Base-by-base conservation (phyloP, 2,797 vertebrate species). In the Myotis findleyi region DNA sequence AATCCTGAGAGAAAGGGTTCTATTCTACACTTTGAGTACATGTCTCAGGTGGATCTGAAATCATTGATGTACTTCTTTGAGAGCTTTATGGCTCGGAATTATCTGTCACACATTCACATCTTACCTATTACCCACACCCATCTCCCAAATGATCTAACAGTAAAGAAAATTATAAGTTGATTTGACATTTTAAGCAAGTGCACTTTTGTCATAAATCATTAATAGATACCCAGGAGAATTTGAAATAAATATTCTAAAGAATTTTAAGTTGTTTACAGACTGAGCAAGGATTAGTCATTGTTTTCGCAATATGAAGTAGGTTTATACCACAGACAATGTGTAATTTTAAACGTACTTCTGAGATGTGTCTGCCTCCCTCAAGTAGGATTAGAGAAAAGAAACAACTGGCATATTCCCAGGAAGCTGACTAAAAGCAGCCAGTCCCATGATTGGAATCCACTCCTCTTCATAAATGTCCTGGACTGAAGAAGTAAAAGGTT, bases 21-120 rank as follows among this genome's bases (percentile, higher is more conserved):
- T 95, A 5, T 80, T 87, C 64, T 82, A 41, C 64, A 64, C 95
- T 97, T 95, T 97, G 84, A 89, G 30, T n/a, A 79, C 4, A 3
- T 18, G n/a, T 76, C 57, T 89, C 77, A 59, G 20, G 75, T 89
- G 73, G 44, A 66, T 71, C 66, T 13, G 59, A 84, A 93, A 72
- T 83, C 41, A 68, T 73, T 89, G 44, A 62, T 0, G 87, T 87
- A 44, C 51, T 85, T 71, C 41, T 71, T 92, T 88, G 57, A 80
- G 53, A 75, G 12, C 14, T 86, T 88, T 47, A 51, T 27, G 7
- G 14, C 84, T 93, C 36, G 62, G n/a, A 72, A 64, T 57, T 76
- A 47, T 51, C 8, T 71, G n/a, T 21, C 53, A 44, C 57, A 59
- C 5, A 6, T 59, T 64, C 53, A 1, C 14, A 66, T 27, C 7